Base-by-base conservation (phyloP, 1,140 invertebrate species). In the Ips nitidus region DNA sequence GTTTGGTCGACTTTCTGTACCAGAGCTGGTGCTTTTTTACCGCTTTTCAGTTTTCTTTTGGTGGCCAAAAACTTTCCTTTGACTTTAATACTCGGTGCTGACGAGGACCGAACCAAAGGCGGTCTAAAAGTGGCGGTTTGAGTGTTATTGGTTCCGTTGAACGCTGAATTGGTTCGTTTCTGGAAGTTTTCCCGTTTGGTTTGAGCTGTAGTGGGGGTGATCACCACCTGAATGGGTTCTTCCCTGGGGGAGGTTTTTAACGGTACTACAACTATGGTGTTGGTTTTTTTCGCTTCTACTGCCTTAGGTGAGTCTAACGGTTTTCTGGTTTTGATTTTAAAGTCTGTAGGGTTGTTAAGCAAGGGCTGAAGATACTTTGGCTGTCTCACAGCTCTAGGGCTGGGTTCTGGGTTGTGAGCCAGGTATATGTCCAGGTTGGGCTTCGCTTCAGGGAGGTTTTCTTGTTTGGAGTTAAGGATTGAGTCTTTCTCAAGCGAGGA, bases 341-440 rank as follows among this genome's bases (percentile, higher is more conserved):
- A 75, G 74, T 72, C 47, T 43, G 4, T 37, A 38, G 61, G 50
- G 41, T 37, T 55, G n/a, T 59, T 57, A 55, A 74, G 8, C 53
- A 77, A 47, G 0, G 77, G 76, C 36, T 67, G 69, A 22, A 75
- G 72, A 22, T 77, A 73, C 65, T 76, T 78, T 4, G 76, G 75
- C 47, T 66, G 43, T 7, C 8, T 7, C 0, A 56, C 36, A 6
- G 7, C 22, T 40, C 2, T 38, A 7, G 57, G 4, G 7, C 37
- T 59, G 4, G 82, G 80, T 55, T 7, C 7, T 5, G 37, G 7
- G n/a, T 79, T 79, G 38, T 82, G 83, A 0, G 85, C 81, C 7
- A 87, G 71, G 66, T 85, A 85, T 6, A 87, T 86, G 50, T 86
- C 81, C 8, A 87, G 80, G 57, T 86, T 86, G 0, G 81, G 78